Evolutionary conservation across 2,888 invertebrate species (phyloP), one percentile per base, ranked within the genome.

Genomic region (Drosophila nigricruria): DNA sequence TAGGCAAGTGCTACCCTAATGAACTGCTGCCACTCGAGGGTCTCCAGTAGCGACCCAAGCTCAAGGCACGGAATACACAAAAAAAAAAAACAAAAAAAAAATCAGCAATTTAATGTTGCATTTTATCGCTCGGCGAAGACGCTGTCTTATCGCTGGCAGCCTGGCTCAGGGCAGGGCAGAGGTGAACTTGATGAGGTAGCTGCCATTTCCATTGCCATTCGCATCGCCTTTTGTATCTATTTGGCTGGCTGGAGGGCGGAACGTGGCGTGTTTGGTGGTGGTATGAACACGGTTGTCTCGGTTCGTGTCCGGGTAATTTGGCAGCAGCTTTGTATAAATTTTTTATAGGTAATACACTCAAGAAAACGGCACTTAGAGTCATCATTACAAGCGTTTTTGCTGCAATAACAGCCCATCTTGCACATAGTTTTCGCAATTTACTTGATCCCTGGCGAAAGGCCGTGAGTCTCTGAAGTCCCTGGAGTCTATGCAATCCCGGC

Each of bases 281-380:
- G 76, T 59, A 65, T 38, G 62, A n/a, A 50, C 52, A 68, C 54
- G 68, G 50, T 54, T 65, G 73, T 65, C 59, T 68, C 47, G 58
- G 70, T 63, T 71, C 60, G 71, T 74, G 70, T 69, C 38, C 68
- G 81, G 75, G 76, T 74, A 82, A 80, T 85, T 88, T 79, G 84
- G 79, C 82, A 85, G 79, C 81, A 83, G 85, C 89, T 83, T 90
- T 83, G 83, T 87, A 91, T 91, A 91, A 82, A 91, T 91, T 91
- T 91, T 92, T 92, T 92, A 92, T 92, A 91, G 92, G 92, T 92
- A 91, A 92, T 92, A 92, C 92, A 92, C 92, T 92, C 92, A 92
- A 91, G 91, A 81, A 91, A 92, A 92, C 91, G 92, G 89, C 92
- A 92, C 92, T 92, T 92, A 91, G 91, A 92, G 91, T 92, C 92